A percentile compares a stretch with the other conserved stretches of the same genome.
phyloP scores from a whole-genome alignment of 2,113 vertebrate genomes.

The Octodon degus region DNA sequence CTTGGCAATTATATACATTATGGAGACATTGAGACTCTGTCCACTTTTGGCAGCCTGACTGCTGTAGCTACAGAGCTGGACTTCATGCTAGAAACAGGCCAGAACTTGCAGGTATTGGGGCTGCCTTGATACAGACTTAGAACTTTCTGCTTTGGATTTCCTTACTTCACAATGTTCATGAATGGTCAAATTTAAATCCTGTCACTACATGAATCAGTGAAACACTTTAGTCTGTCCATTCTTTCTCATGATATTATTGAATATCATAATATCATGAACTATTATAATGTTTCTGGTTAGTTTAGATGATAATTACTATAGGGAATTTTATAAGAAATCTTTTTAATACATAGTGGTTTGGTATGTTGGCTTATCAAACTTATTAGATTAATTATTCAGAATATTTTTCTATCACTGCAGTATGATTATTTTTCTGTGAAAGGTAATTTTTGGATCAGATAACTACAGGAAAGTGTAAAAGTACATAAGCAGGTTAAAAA shows the following conservation, averaged over 20 bases:
- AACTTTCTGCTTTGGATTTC: not conserved
- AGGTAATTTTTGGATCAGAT: slow-evolving; percentile 18
- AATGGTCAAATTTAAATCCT: not conserved
- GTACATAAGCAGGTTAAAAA: not conserved
- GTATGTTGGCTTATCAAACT: slow-evolving; percentile 47
- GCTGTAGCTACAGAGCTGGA: not conserved
- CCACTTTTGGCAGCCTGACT: not conserved
- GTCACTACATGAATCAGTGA: not conserved
- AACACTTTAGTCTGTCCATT: not conserved
- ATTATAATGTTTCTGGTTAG: slow-evolving; percentile 14
- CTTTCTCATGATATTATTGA: not conserved
- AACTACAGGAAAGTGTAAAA: not conserved
- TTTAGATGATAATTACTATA: not conserved
- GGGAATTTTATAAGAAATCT: not conserved
- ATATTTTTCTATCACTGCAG: slow-evolving; percentile 28
- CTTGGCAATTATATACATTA: not conserved
- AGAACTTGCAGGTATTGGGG: not conserved
- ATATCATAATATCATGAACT: slow-evolving; percentile 45
- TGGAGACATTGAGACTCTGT: not conserved
- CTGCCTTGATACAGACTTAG: not conserved
- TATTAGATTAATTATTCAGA: slow-evolving; percentile 65
- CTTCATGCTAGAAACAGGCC: not conserved
- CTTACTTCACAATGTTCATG: not conserved
- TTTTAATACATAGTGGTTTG: slow-evolving; percentile 45
- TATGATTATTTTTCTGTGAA: slow-evolving; percentile 8